Evolutionary conservation across 2,888 invertebrate genomes (phyloP).

Genomic region (Sipha maydis): DNA sequence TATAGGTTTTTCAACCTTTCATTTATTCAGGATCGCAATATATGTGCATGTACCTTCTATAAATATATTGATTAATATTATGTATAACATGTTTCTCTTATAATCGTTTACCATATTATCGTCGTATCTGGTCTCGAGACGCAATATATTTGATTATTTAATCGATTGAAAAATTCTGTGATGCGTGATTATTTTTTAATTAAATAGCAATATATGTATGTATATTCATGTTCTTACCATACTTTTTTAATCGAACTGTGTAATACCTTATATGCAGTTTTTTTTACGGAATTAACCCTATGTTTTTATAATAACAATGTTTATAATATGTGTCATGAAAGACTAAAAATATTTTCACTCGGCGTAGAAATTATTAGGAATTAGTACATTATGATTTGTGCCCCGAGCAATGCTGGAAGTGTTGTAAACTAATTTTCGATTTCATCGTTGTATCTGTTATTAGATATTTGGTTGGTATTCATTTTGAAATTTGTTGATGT

Average conservation of each 20-base stretch:
- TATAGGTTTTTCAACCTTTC: not conserved
- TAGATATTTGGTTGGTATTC: not conserved
- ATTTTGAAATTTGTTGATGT: not conserved
- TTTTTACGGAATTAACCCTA: not conserved
- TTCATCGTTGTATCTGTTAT: not conserved
- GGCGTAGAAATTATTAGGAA: not conserved
- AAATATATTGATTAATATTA: not conserved
- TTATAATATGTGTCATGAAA: not conserved
- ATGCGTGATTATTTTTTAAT: not conserved
- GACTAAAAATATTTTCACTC: not conserved
- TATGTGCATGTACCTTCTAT: not conserved
- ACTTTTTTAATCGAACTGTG: not conserved
- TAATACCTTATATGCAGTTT: not conserved
- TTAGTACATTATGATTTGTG: not conserved
- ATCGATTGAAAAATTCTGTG: not conserved
- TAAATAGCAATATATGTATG: not conserved
- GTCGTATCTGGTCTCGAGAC: not conserved
- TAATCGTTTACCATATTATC: not conserved
- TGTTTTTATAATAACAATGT: not conserved
- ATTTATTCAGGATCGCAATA: not conserved
- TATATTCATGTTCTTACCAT: not conserved
- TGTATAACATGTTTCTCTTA: conserved; percentile 1
- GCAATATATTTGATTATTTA: not conserved
- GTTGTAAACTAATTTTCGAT: not conserved
- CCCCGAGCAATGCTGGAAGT: not conserved